Conservation (phyloP, 2,797 vertebrate genomes). For the Ctenopoma kingsleyae region DNA sequence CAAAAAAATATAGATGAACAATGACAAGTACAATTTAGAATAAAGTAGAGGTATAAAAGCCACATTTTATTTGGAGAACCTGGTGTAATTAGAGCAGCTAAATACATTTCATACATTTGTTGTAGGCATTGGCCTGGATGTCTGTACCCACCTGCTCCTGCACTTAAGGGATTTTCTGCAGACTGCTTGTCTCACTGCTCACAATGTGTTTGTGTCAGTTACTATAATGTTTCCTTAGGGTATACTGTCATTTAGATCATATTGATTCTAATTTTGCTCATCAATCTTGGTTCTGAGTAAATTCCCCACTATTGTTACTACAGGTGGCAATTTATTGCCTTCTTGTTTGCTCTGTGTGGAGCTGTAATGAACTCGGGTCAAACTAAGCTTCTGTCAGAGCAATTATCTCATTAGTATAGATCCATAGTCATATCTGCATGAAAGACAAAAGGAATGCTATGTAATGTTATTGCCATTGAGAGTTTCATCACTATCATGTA, state of each 20-base stretch:
- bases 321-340: background rate
- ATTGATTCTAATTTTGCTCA: slow-evolving; percentile 30
- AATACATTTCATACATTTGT: background rate
- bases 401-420: background rate
- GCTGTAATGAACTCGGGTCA: background rate
- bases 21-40: background rate
- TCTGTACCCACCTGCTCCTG: slow-evolving; percentile 17
- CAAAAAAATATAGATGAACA: background rate
- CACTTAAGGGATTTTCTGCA: slow-evolving; percentile 23
- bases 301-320: background rate
- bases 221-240: slow-evolving; percentile 9
- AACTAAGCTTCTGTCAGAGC: background rate
- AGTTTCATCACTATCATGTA: too few relatives aligned
- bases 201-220: slow-evolving; percentile 19
- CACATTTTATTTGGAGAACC: background rate
- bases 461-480: too few relatives aligned
- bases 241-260: slow-evolving; percentile 20
- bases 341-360: background rate
- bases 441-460: too few relatives aligned
- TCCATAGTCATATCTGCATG: background rate
- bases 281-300: slow-evolving; percentile 12
- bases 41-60: background rate
- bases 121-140: background rate
- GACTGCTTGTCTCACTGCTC: slow-evolving; percentile 1
- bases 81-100: slow-evolving; percentile 7